Conservation (phyloP, 2,888 invertebrate species). For the Caenorhabditis sp. region DNA sequence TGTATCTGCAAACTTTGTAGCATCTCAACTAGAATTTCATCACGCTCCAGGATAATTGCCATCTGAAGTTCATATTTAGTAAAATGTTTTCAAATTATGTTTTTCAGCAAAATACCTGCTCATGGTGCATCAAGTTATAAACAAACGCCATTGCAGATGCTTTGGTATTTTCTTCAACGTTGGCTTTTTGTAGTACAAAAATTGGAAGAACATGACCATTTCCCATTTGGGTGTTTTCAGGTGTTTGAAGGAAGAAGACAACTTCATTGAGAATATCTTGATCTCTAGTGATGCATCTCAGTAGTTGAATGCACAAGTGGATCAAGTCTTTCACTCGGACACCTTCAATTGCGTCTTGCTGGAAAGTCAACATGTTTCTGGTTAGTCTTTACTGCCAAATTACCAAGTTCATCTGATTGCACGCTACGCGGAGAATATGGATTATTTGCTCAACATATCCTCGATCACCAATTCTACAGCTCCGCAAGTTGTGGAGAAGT, state of each 20-base stretch:
- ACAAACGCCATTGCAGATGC: constrained; percentile 40
- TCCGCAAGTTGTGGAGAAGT: constrained; percentile 64
- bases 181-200: constrained; percentile 65
- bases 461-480: constrained; percentile 36
- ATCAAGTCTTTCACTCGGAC: constrained; percentile 70
- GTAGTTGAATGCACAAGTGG: constrained; percentile 40
- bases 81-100: no score
- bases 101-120: no score
- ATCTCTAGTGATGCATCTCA: constrained; percentile 60
- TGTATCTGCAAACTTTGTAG: constrained; percentile 49
- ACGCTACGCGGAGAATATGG: constrained; percentile 68
- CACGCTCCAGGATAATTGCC: constrained; percentile 46
- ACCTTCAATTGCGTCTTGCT: constrained; percentile 69
- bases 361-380: constrained; percentile 21
- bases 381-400: neutral
- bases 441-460: constrained; percentile 68
- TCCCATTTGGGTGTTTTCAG: constrained; percentile 63
- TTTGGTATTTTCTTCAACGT: constrained; percentile 60
- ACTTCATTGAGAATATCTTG: constrained; percentile 62
- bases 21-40: constrained; percentile 40
- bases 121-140: constrained; percentile 59
- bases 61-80: constrained; percentile 24
- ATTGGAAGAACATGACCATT: constrained; percentile 61
- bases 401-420: constrained; percentile 62
- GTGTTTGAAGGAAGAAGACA: constrained; percentile 48